Base-by-base conservation (phyloP, 2,797 vertebrate species). In the Sphenodon punctatus region DNA sequence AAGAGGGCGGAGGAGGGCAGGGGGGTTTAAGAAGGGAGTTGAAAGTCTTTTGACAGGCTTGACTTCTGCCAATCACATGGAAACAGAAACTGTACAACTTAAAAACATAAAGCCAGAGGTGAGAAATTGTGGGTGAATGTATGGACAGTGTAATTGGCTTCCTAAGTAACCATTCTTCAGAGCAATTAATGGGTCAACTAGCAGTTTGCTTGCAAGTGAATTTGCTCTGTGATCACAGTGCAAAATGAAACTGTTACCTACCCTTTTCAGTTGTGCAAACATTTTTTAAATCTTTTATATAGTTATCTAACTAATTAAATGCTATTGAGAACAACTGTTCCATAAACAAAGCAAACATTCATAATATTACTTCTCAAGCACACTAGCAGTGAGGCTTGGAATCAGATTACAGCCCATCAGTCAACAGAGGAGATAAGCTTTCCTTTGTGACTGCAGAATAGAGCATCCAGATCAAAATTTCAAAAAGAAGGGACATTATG, bases 281-380 rank as follows among this genome's bases (percentile, higher is more conserved):
- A 48, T 1, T 1, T 60, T 3, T 0, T 22, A 51, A 43, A 15
- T 78, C 67, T 70, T 67, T 85, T 65, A 11, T 82, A 59, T 83
- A 61, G 75, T 67, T 84, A 82, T 85, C 75, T 76, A 80, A 77
- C 39, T 61, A 80, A 85, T 69, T 71, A 80, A 88, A 86, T 68
- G 61, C 38, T 79, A 60, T 53, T 16, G 67, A 15, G n/a, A 73
- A 79, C 49, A 64, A 80, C 82, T 36, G 49, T 73, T 73, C 69
- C 20, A 41, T 78, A 67, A 80, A 77, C 75, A 80, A 82, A 79
- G 4, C n/a, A 83, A 67, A 53, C 55, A 70, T 79, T 23, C n/a
- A 55, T 42, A 65, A 9, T 4, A 32, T 23, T 82, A 39, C 88
- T 76, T 76, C 74, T 83, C 56, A 78, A 84, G 80, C 64, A 9